These are phyloP conservation scores for Martes martes DNA, from an alignment of 2,113 vertebrate genomes.

Conservation along the genomic window DNA sequence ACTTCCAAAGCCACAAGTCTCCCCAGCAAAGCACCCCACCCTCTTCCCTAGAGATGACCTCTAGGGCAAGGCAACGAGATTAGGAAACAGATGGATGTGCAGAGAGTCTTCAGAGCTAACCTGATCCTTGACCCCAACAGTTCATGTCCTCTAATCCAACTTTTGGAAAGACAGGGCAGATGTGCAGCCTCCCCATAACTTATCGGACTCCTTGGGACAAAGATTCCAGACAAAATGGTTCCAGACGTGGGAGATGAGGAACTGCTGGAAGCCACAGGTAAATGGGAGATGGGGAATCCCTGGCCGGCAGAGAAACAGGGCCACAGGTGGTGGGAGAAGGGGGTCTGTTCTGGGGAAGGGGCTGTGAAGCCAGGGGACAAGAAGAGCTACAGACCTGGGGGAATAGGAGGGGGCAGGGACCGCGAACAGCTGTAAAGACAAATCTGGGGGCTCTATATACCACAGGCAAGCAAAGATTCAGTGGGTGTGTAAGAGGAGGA, in stretches of 20 bases:
- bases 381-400: neutral
- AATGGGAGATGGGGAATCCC: neutral
- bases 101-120: conserved; percentile 20
- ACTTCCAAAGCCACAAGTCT: conserved; percentile 60
- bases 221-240: conserved; percentile 72
- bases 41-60: conserved; percentile 55
- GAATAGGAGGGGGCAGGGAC: neutral
- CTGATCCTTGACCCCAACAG: conserved; percentile 41
- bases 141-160: conserved; percentile 39
- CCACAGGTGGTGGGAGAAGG: conserved; percentile 63
- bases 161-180: conserved; percentile 20
- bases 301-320: neutral
- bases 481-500: conserved; percentile 55
- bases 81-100: conserved; percentile 67
- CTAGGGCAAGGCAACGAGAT: conserved; percentile 25
- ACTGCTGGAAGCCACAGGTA: conserved; percentile 57
- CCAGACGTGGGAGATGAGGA: conserved; percentile 27
- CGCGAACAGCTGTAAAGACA: neutral
- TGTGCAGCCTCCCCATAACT: conserved; percentile 6
- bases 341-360: neutral
- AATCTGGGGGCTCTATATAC: neutral
- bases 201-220: conserved; percentile 60
- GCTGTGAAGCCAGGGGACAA: neutral
- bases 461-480: conserved; percentile 35
- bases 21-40: conserved; percentile 33